Evolutionary conservation across 1,140 invertebrate species (phyloP).

Genomic region (Lepidurus couesii): DNA sequence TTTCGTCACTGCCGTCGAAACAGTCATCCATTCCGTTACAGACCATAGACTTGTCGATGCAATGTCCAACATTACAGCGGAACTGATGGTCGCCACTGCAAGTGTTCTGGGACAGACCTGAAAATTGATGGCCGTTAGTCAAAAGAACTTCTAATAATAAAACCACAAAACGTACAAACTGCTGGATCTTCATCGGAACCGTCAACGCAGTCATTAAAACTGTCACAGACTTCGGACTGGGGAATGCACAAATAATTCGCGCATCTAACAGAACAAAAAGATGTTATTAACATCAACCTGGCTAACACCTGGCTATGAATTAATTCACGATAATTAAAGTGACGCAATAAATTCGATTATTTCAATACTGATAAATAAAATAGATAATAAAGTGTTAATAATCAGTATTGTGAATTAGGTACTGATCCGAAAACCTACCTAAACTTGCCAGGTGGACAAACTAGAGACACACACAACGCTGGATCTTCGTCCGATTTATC

Average conservation of each 20-base stretch:
- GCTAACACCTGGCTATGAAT: too few species aligned
- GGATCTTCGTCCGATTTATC: constrained; percentile 55
- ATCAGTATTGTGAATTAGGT: not conserved
- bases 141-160: constrained; percentile 36
- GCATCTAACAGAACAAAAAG: constrained; percentile 42
- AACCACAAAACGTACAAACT: constrained; percentile 39
- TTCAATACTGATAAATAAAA: too few species aligned
- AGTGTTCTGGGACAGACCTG: constrained; percentile 32
- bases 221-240: constrained; percentile 54
- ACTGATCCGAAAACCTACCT: constrained; percentile 33
- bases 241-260: constrained; percentile 49
- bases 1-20: constrained; percentile 54
- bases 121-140: not conserved
- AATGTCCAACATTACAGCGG: constrained; percentile 62
- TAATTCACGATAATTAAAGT: too few species aligned
- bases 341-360: too few species aligned
- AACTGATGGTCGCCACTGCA: constrained; percentile 47
- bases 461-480: constrained; percentile 41
- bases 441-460: constrained; percentile 44
- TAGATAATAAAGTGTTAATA: not conserved
- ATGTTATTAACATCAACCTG: not conserved
- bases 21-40: constrained; percentile 69
- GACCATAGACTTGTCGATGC: constrained; percentile 56
- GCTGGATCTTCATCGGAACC: constrained; percentile 53
- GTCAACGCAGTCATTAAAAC: constrained; percentile 60